phyloP scores from a whole-genome alignment of 2,113 vertebrate species.

The Brevimyrus niger region DNA sequence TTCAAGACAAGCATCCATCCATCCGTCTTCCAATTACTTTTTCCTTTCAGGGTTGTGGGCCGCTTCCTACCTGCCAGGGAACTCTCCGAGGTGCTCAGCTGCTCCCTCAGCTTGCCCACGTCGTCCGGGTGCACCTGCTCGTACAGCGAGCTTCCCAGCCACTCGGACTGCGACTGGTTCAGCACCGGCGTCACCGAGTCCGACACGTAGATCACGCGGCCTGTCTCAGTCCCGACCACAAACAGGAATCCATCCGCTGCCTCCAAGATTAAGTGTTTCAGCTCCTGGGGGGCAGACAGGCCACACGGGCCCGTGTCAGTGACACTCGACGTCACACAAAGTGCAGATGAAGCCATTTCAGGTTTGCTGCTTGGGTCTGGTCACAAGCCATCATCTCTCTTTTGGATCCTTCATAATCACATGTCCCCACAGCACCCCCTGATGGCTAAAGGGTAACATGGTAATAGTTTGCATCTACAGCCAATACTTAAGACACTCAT shows the following conservation, averaged over 20 bases:
- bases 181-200: constrained; percentile 93
- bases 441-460: background rate
- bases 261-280: constrained; percentile 95
- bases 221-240: constrained; percentile 92
- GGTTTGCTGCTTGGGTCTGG: background rate
- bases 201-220: constrained; percentile 92
- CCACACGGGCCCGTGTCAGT: background rate
- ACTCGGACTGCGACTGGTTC: constrained; percentile 90
- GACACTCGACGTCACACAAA: background rate
- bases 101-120: constrained; percentile 90
- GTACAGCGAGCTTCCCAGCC: constrained; percentile 95
- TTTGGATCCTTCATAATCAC: background rate
- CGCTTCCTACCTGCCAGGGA: constrained; percentile 84
- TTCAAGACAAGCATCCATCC: background rate
- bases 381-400: background rate
- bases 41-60: background rate
- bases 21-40: background rate
- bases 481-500: background rate
- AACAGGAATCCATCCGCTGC: constrained; percentile 97
- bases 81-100: constrained; percentile 93
- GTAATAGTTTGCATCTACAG: background rate
- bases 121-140: constrained; percentile 96
- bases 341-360: background rate
- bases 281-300: constrained; percentile 64
- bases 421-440: background rate